phyloP scores from a whole-genome alignment of 92 coral and sea anemone genomes.

The Umimayanthus chanpuru region DNA sequence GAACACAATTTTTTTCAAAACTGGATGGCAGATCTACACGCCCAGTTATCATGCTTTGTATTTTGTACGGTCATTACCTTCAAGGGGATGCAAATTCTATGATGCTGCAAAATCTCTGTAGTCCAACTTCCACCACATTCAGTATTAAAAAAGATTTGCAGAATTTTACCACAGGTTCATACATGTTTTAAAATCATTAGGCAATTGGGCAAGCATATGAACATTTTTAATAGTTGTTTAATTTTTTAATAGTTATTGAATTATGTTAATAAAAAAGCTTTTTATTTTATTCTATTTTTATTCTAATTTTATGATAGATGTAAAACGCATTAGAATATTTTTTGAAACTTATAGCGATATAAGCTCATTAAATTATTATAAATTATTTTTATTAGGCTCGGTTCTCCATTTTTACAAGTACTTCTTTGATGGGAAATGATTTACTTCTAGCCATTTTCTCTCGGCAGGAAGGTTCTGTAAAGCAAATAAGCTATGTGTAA shows the following conservation, averaged over 20 bases:
- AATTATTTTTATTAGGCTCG: too few relatives aligned
- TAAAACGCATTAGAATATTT: too few relatives aligned
- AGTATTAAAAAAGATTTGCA: background rate
- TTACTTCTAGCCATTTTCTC: slow-evolving; percentile 27
- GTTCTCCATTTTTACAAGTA: slow-evolving; percentile 17
- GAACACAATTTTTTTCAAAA: background rate
- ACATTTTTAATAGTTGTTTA: too few relatives aligned
- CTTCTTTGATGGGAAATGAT: slow-evolving; percentile 21
- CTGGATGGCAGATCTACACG: background rate
- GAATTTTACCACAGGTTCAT: slow-evolving; percentile 11
- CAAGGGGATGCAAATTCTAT: slow-evolving; percentile 16
- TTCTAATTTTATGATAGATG: too few relatives aligned
- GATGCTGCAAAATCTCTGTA: background rate
- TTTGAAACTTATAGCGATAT: too few relatives aligned
- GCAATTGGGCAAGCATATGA: too few relatives aligned
- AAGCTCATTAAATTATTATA: too few relatives aligned
- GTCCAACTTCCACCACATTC: slow-evolving; percentile 10
- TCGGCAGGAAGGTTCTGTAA: slow-evolving; percentile 27
- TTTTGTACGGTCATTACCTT: background rate
- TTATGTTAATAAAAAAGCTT: too few relatives aligned
- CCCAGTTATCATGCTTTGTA: background rate
- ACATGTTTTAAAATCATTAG: slow-evolving; percentile 4
- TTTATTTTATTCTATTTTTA: too few relatives aligned
- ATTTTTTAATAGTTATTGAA: too few relatives aligned
- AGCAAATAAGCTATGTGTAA: background rate